A percentile compares a stretch with the other conserved stretches of the same genome.
These are phyloP conservation scores for Anolis apletophallus DNA, from an alignment of 2,797 vertebrate genomes.

Conservation along the genomic window DNA sequence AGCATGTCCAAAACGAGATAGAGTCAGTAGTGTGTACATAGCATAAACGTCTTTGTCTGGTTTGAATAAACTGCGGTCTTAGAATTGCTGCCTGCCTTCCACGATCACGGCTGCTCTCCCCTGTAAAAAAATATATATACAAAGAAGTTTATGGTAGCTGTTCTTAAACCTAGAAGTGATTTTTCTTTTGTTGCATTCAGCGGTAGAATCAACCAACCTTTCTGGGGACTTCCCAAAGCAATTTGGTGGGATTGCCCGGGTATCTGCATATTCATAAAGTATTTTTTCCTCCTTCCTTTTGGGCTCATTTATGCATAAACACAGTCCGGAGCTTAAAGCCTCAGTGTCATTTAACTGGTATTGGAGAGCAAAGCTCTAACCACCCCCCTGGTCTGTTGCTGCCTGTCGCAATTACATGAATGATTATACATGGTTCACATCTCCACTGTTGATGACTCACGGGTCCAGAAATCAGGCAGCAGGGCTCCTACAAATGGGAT, in stretches of 20 bases:
- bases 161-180: background rate
- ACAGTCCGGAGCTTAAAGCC: constrained; percentile 1
- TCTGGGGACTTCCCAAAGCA: background rate
- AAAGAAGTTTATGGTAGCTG: background rate
- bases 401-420: constrained; percentile 18
- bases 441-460: background rate
- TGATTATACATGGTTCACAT: background rate
- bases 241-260: background rate
- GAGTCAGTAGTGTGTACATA: constrained; percentile 7
- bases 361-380: background rate
- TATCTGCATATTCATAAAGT: background rate
- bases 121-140: background rate
- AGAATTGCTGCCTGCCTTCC: background rate
- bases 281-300: background rate
- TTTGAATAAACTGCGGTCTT: constrained; percentile 10
- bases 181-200: background rate
- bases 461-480: background rate
- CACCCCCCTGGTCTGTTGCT: background rate
- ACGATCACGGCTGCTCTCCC: too few relatives aligned
- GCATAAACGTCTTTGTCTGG: constrained; percentile 13
- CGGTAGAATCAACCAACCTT: background rate
- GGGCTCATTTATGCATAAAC: background rate
- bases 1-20: constrained; percentile 18
- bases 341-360: background rate
- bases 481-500: background rate